Percentiles rank a stretch among this genome's conserved stretches.
These are phyloP conservation scores for Ctenopoma multispine DNA, from an alignment of 2,797 vertebrate genomes.

Conservation along the genomic window DNA sequence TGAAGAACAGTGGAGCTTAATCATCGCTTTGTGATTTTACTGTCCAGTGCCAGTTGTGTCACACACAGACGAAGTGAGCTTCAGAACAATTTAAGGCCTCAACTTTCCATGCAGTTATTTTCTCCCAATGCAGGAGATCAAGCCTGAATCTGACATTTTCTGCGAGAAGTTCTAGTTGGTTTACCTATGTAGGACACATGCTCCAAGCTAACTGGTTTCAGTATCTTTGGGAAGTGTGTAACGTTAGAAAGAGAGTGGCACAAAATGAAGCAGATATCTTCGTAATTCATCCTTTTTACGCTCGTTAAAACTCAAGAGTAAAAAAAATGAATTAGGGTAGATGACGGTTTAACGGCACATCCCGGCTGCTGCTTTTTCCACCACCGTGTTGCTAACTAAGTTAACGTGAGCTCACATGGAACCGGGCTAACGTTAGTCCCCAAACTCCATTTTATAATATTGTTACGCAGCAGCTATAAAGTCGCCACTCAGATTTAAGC, in stretches of 20 bases:
- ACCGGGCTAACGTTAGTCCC: constrained; percentile 10
- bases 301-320: background rate
- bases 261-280: too few relatives aligned
- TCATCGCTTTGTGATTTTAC: background rate
- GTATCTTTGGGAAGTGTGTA: background rate
- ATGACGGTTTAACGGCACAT: background rate
- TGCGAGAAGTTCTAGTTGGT: background rate
- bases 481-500: rapidly evolving
- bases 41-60: background rate
- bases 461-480: background rate
- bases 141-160: background rate
- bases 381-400: constrained; percentile 33
- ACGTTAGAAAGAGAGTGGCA: too few relatives aligned
- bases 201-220: background rate
- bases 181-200: background rate
- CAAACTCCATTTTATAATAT: background rate
- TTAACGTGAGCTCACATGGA: constrained; percentile 41
- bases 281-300: too few relatives aligned
- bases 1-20: background rate
- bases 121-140: background rate
- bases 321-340: background rate
- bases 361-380: background rate
- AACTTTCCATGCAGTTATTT: background rate
- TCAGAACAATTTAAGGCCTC: background rate
- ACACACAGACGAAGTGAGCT: background rate